phyloP scores from a whole-genome alignment of 2,797 vertebrate species.

The Limnodromus scolopaceus region DNA sequence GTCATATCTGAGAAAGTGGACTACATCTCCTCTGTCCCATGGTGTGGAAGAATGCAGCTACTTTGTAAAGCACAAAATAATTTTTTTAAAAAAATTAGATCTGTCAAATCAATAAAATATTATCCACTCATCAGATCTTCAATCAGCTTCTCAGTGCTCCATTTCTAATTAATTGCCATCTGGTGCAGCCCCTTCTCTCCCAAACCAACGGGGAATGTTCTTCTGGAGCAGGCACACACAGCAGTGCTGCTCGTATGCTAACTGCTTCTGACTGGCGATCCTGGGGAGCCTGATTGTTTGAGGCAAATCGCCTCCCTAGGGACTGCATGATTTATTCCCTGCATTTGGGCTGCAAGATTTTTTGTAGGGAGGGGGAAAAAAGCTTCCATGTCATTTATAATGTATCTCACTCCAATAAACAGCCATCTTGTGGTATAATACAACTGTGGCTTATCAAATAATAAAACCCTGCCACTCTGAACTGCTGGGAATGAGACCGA shows the following conservation, averaged over 20 bases:
- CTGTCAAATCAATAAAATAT: not conserved
- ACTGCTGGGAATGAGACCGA: not conserved
- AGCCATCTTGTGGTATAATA: slow-evolving; percentile 11
- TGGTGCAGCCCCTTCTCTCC: not conserved
- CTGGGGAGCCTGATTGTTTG: not conserved
- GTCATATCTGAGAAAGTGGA: not conserved
- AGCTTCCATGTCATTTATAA: slow-evolving; percentile 8
- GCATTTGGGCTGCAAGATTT: not conserved
- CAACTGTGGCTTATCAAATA: slow-evolving; percentile 34
- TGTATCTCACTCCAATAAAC: slow-evolving; percentile 33
- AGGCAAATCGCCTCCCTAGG: slow-evolving; percentile 11
- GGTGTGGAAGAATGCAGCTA: not conserved
- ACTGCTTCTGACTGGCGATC: not conserved
- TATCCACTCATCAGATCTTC: not conserved
- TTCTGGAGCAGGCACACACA: not conserved
- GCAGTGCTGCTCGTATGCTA: not conserved
- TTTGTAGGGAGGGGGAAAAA: not conserved
- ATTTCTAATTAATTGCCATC: slow-evolving; percentile 44
- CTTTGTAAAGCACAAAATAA: not conserved
- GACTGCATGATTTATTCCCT: slow-evolving; percentile 33
- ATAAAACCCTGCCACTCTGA: slow-evolving; percentile 32
- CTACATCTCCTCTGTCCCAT: not conserved
- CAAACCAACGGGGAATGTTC: not conserved
- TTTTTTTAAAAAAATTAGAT: not conserved
- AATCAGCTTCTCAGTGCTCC: not conserved